Evolutionary conservation across 1,140 invertebrate genomes (phyloP), one percentile per base, ranked within the genome.

Genomic region (Procambarus clarkii): DNA sequence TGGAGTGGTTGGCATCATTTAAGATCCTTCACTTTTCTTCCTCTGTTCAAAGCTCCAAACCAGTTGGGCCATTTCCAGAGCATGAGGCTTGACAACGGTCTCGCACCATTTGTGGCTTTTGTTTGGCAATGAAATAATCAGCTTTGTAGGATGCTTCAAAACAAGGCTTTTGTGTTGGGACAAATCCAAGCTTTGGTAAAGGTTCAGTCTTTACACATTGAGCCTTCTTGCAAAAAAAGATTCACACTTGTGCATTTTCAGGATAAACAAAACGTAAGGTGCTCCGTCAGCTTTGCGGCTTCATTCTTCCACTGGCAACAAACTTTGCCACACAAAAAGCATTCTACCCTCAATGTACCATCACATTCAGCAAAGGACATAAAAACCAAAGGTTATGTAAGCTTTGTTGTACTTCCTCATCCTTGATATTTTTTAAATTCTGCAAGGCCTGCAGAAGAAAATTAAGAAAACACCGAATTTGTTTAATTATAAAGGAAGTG

Each of bases 331-430:
- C 88, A 50, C 46, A 69, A 34, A 45, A 48, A 87, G 74, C 79
- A 91, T 48, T 89, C 82, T 78, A 71, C 69, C 87, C 44, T 81
- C 71, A 86, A 48, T 34, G 83, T 91, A 21, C 50, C 80, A 82
- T 82, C 80, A 24, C 34, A 34, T 82, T 82, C 80, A 54, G 54
- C 11, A 21, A 69, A 54, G 64, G 64, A 71, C 50, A 48, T 82
- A 34, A 44, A 81, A 89, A 87, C 74, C 79, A 76, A 58, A 93
- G 90, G 89, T 76, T 91, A 24, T 87, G 88, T 93, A 89, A 64
- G 82, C 69, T 90, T 84, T 48, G 45, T 83, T 45, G 58, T 74
- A 60, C 69, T 79, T 86, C 34, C 71, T 86, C 54, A 69, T 80
- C 44, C 81, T 77, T 81, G 58, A 88, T 91, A 90, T n/a, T 89